These are phyloP conservation scores for Takifugu rubripes DNA, from an alignment of 2,797 vertebrate genomes.

Conservation along the genomic window DNA sequence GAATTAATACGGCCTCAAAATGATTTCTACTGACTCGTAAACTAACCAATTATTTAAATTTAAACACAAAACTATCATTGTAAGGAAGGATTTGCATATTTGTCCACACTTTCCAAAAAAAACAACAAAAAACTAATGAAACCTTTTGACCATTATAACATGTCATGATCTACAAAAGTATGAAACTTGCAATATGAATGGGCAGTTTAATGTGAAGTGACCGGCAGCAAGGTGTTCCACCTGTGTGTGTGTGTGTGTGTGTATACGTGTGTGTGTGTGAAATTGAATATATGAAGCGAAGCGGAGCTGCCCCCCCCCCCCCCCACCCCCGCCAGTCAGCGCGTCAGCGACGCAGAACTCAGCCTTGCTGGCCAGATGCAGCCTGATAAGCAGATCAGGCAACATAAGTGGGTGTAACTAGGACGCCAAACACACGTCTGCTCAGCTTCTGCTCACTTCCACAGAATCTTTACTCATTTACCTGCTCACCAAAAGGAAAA, in stretches of 20 bases:
- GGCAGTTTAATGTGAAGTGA: slow-evolving; percentile 25
- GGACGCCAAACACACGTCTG: slow-evolving; percentile 31
- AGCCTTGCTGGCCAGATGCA: slow-evolving; percentile 26
- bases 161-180: no score
- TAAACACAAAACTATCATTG: no score
- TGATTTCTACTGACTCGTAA: background rate
- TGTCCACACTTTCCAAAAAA: background rate
- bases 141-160: no score
- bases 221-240: background rate
- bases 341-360: slow-evolving; percentile 26
- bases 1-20: background rate
- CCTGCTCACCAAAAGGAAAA: no score
- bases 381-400: slow-evolving; percentile 34
- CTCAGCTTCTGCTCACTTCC: no score
- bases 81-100: background rate
- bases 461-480: no score
- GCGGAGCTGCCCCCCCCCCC: slow-evolving; percentile 44
- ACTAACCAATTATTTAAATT: no score
- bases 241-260: no score
- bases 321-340: slow-evolving; percentile 38
- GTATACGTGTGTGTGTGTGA: background rate
- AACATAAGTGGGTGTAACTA: slow-evolving; percentile 44
- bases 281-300: slow-evolving; percentile 38
- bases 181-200: no score
- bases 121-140: background rate